Base-by-base conservation (phyloP, 2,888 invertebrate species). In the Andrena flavipes region DNA sequence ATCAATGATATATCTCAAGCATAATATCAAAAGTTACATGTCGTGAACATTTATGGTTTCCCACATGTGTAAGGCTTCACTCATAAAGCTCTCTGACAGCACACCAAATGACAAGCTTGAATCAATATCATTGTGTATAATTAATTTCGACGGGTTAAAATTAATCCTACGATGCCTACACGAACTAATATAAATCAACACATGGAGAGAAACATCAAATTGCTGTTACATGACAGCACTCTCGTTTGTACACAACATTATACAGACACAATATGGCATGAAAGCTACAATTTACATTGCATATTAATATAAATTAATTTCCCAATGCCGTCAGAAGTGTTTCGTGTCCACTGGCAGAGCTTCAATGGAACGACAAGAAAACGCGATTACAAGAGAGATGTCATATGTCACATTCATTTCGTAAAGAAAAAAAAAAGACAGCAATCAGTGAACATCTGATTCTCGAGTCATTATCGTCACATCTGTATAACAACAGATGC, bases 31-130 rank as follows among this genome's bases (percentile, higher is more conserved):
- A 77, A 86, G 67, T 85, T 83, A 79, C 73, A 90, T 82, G 74
- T 76, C 56, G 70, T 82, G 85, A 83, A 87, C 74, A 86, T 85
- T 78, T 91, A 89, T 82, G 93, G 92, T 92, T 93, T 93, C 93
- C 80, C 85, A 86, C 84, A 80, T 23, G 56, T 88, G 79, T 88
- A 84, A 91, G 92, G 93, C 89, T 93, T 92, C 93, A 84, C 92
- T 91, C 92, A 84, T 56, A 48, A 68, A 16, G 20, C 56, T 72
- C 59, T 77, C 64, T 59, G 60, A 65, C 70, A 73, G 7, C 48
- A n/a, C 35, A 48, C 35, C 51, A 54, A 76, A 70, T 80, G 26
- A 72, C 73, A 51, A 64, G 71, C 67, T 74, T 8, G 35, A 65
- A 67, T 62, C 54, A 64, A 65, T 79, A 68, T 69, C n/a, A 51